A percentile compares a stretch with the other conserved stretches of the same genome.
phyloP scores from a whole-genome alignment of 2,113 vertebrate genomes.

The Aphelocoma coerulescens region DNA sequence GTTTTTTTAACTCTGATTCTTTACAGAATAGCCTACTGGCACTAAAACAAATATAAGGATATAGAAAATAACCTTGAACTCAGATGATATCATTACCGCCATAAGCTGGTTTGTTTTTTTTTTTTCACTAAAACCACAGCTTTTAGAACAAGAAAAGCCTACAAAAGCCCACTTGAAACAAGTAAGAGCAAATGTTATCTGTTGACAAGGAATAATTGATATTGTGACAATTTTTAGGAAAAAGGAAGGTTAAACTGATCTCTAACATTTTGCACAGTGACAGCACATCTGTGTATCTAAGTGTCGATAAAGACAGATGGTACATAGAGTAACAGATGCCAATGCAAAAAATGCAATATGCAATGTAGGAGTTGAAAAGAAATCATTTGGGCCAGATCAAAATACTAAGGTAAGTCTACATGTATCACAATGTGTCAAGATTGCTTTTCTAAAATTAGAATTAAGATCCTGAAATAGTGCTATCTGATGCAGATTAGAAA shows the following conservation, averaged over 20 bases:
- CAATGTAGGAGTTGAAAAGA: conserved; percentile 19
- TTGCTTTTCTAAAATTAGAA: conserved; percentile 13
- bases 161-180: neutral
- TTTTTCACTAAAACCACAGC: neutral
- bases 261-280: conserved; percentile 16
- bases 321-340: conserved; percentile 13
- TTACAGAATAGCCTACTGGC: neutral
- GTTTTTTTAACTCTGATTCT: conserved; percentile 26
- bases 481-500: neutral
- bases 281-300: conserved; percentile 14
- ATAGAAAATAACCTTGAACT: conserved; percentile 1
- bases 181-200: neutral
- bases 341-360: conserved; percentile 13
- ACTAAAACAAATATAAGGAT: neutral
- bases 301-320: conserved; percentile 50
- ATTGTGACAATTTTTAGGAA: neutral
- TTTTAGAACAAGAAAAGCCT: neutral
- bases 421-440: neutral
- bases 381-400: conserved; percentile 34
- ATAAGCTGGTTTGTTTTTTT: neutral
- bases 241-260: neutral
- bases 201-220: neutral
- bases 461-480: neutral
- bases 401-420: conserved; percentile 2
- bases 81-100: neutral